phyloP scores from a whole-genome alignment of 2,113 vertebrate species.

The Thryonomys swinderianus region DNA sequence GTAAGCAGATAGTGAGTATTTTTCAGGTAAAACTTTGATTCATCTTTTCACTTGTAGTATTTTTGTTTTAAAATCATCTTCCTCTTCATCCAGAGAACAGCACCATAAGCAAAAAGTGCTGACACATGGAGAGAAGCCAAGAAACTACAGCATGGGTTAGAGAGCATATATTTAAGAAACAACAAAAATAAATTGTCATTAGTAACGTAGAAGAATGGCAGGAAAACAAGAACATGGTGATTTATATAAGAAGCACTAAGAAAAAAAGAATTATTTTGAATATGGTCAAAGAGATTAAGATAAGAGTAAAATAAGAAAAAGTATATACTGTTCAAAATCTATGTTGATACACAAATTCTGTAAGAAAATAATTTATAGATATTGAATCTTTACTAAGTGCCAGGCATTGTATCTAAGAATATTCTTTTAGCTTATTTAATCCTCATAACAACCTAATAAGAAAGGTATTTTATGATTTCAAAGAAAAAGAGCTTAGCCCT shows the following conservation, averaged over 20 bases:
- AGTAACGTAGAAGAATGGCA: slow-evolving; percentile 45
- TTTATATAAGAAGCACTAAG: slow-evolving; percentile 39
- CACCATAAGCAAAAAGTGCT: neutral
- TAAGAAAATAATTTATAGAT: slow-evolving; percentile 37
- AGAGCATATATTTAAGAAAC: slow-evolving; percentile 36
- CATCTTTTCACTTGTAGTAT: neutral
- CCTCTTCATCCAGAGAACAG: neutral
- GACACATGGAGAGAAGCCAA: neutral
- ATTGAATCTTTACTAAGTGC: neutral
- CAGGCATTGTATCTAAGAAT: neutral
- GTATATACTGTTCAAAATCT: neutral
- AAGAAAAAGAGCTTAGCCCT: neutral
- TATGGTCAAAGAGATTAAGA: neutral
- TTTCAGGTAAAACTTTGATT: neutral
- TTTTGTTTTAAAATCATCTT: neutral
- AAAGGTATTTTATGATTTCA: slow-evolving; percentile 8
- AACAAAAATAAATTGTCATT: slow-evolving; percentile 45
- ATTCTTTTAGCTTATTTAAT: neutral
- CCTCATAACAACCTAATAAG: neutral
- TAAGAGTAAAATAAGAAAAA: slow-evolving; percentile 1
- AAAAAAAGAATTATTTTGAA: neutral
- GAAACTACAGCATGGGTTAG: neutral
- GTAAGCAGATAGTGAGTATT: neutral
- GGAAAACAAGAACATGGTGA: slow-evolving; percentile 45
- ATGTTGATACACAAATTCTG: neutral